Conservation (phyloP, 1,140 invertebrate genomes). For the Sycophila sp. region DNA sequence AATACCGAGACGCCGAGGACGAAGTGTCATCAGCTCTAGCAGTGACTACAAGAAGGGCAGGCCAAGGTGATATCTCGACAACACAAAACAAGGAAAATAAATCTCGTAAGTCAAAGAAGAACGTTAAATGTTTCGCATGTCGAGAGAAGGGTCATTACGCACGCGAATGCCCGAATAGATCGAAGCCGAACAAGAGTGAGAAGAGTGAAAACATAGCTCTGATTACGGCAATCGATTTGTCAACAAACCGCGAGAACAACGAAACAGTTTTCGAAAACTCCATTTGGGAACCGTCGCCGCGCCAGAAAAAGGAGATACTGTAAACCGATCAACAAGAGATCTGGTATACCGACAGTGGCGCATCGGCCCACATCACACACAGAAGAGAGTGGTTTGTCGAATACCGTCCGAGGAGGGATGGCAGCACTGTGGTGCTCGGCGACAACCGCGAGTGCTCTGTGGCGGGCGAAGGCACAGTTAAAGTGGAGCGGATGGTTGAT, state of each 20-base stretch:
- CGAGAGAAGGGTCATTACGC: not conserved
- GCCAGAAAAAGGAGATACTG: not conserved
- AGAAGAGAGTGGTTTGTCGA: not conserved
- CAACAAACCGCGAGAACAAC: not conserved
- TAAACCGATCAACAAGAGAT: not conserved
- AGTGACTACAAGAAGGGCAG: not conserved
- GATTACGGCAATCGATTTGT: not conserved
- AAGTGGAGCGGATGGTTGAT: not conserved
- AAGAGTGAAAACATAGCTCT: not conserved
- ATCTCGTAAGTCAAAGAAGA: not conserved
- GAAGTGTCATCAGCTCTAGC: slow-evolving; percentile 16
- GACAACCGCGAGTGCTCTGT: not conserved
- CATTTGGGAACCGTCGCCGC: not conserved
- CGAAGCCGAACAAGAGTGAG: not conserved
- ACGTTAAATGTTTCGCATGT: not conserved
- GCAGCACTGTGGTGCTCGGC: not conserved
- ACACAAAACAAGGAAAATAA: slow-evolving; percentile 54
- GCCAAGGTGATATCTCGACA: slow-evolving; percentile 21
- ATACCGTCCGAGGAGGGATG: not conserved
- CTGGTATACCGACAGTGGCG: not conserved
- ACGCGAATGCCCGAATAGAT: not conserved
- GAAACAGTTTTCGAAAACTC: not conserved
- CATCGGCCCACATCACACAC: not conserved
- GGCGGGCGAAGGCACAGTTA: not conserved
- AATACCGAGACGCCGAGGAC: not conserved